Base-by-base conservation (phyloP, 2,888 invertebrate genomes). In the Cryptosula pallasiana region DNA sequence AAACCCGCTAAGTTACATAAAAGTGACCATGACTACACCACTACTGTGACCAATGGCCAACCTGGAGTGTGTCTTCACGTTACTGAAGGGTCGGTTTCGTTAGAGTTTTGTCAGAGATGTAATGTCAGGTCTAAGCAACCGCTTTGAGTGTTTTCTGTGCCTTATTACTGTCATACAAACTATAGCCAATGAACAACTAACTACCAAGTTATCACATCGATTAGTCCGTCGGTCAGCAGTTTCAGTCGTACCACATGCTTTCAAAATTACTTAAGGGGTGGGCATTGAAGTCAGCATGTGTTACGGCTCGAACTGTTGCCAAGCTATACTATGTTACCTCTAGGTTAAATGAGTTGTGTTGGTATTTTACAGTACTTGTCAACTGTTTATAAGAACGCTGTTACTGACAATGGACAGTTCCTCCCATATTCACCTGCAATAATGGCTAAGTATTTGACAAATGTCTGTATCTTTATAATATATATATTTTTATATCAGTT, bases 31-130 rank as follows among this genome's bases (percentile, higher is more conserved):
- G 13, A 63, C 9, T 29, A 63, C 32, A 63, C 5, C 27, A 34
- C 25, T 25, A 9, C 16, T n/a, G 32, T 16, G 3, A 32, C 29
- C n/a, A 5, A 3, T 3, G 27, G 5, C 5, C 63, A 63, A 32
- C 63, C 63, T 32, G 63, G 63, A 25, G 63, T 63, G 2, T 63
- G 63, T 32, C 27, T 63, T 3, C 63, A 63, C 32, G 63, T 63
- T 32, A 32, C 63, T 63, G 32, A 63, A 27, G 63, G 32, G 9
- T 29, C 63, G 20, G 63, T 63, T 32, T 63, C 63, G 5, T 5
- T 63, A 16, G 63, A 63, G n/a, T 63, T 63, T 27, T 63, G 63
- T 63, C 25, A 63, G 9, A 27, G 32, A 63, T 63, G 63, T 63
- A 63, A 63, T 32, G 63, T 25, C 16, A 27, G n/a, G 9, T 29